phyloP scores from a whole-genome alignment of 1,140 invertebrate genomes.

The Planococcus citri region DNA sequence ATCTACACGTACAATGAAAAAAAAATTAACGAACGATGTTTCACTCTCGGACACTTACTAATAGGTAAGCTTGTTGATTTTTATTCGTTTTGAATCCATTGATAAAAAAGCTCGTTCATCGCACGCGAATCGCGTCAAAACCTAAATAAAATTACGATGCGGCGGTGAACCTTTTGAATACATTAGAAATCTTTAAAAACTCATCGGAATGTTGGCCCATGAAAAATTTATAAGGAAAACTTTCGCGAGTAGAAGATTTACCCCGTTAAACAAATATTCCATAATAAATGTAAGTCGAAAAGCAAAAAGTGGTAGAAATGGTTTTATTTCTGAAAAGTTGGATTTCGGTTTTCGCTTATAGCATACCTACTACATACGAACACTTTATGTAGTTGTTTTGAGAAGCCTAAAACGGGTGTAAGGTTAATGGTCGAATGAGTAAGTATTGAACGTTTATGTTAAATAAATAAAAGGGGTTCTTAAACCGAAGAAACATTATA shows the following conservation, averaged over 20 bases:
- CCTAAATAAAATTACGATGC: slow-evolving; percentile 2
- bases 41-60: background rate
- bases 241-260: background rate
- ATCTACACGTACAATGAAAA: no score
- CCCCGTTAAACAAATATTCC: background rate
- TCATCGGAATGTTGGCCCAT: background rate
- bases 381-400: background rate
- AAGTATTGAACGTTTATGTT: slow-evolving; percentile 7
- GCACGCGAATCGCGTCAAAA: background rate
- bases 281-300: slow-evolving; percentile 8
- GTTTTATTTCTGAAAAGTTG: background rate
- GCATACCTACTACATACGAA: background rate
- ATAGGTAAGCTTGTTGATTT: background rate
- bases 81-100: background rate
- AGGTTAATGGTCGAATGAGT: slow-evolving; percentile 6
- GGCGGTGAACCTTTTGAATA: background rate
- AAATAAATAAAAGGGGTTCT: slow-evolving; percentile 6
- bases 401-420: background rate
- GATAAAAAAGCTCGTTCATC: background rate
- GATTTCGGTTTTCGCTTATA: background rate
- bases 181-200: background rate
- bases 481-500: background rate
- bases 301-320: background rate
- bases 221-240: slow-evolving; percentile 2
- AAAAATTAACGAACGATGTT: background rate